Percentiles rank a stretch among this genome's conserved stretches.
Conservation (phyloP, 2,113 vertebrate species). For the Gallinago undulata region DNA sequence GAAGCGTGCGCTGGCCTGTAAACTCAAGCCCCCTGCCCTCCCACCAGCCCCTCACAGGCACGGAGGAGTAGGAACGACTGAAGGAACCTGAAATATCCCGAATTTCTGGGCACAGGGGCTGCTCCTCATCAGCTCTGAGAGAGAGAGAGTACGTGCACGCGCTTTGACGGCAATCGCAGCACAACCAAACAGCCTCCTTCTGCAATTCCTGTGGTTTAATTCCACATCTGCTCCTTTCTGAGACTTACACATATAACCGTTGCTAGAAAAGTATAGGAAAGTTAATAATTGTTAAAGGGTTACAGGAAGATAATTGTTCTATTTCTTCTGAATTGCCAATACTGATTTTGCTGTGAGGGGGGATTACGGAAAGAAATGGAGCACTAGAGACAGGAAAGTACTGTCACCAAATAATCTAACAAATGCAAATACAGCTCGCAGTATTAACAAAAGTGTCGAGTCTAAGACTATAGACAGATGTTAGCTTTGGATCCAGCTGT, state of each 20-base stretch:
- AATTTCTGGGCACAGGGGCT: neutral
- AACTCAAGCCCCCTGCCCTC: neutral
- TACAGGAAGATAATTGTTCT: slow-evolving; percentile 59
- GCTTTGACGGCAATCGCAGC: neutral
- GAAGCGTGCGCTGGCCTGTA: neutral
- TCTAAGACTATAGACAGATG: slow-evolving; percentile 55
- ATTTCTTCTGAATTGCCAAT: slow-evolving; percentile 55
- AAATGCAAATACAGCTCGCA: slow-evolving; percentile 63
- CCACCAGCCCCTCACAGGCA: neutral
- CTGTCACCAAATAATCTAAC: slow-evolving; percentile 58
- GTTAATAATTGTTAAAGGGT: slow-evolving; percentile 67
- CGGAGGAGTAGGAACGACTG: neutral
- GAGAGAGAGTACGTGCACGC: fast-evolving
- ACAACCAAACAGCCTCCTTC: neutral
- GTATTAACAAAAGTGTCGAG: slow-evolving; percentile 52
- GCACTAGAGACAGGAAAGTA: slow-evolving; percentile 33
- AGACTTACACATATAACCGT: slow-evolving; percentile 10
- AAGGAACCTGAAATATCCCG: neutral
- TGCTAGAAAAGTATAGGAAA: slow-evolving; percentile 30
- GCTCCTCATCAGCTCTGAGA: neutral
- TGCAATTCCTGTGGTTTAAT: slow-evolving; percentile 31
- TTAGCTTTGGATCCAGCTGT: slow-evolving; percentile 59
- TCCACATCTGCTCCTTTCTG: slow-evolving; percentile 47
- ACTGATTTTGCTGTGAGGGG: slow-evolving; percentile 47
- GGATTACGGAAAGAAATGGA: slow-evolving; percentile 62